Base-by-base conservation (phyloP, 2,113 vertebrate species). In the Sialia sialis region DNA sequence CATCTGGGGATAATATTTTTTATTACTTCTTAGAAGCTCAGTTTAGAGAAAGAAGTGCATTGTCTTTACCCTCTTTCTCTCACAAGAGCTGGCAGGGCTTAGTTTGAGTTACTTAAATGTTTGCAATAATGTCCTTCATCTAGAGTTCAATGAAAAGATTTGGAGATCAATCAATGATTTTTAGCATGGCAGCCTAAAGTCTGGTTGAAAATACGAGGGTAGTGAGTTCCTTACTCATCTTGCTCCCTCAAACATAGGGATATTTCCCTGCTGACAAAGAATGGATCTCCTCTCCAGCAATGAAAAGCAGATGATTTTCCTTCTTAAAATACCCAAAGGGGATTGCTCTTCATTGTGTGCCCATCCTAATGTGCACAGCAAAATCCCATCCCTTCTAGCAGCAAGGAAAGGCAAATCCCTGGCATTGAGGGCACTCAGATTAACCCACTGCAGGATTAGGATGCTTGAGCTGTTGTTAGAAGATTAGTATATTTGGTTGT, bases 371-470 rank as follows among this genome's bases (percentile, higher is more conserved):
- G 69, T 16, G 32, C 55, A 49, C 5, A 10, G 44, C 62, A 73
- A 77, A 91, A 93, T 88, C 84, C 81, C 77, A 52, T 76, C 73
- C 38, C 59, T 66, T 75, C 30, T 19, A 84, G 86, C 54, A 84
- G 94, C 10, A 26, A 54, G 44, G 73, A 32, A 92, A 89, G 70
- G 76, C 89, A 97, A 93, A 90, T 96, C 94, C 62, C 41, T 86
- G 77, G 73, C 72, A 39, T 13, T 30, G 82, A 79, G 68, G 69
- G 58, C 81, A 44, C 59, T 38, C 72, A 30, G 94, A 90, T 94
- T 80, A 97, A 93, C 85, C 80, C 44, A 20, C 70, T 60, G 68
- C n/a, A 25, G 77, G 90, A 89, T 94, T 84, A 96, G 90, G 84
- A 32, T 76, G 84, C 64, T 85, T 93, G 69, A 94, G 68, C 84